Evolutionary conservation across 2,113 vertebrate genomes (phyloP).

Genomic region (Plecotus auritus): DNA sequence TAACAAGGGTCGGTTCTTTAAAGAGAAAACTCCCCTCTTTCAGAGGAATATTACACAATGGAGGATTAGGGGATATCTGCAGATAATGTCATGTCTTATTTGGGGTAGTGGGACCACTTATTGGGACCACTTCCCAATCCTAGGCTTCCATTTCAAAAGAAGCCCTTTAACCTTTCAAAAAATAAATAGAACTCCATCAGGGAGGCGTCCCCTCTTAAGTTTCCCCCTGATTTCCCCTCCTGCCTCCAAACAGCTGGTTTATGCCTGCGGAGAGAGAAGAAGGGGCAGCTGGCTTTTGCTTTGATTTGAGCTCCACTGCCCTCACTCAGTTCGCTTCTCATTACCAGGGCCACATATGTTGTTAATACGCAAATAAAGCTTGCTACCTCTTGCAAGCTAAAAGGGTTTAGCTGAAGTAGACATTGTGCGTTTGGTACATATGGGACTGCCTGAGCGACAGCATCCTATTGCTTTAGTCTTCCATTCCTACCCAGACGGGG

Average conservation of each 20-base stretch:
- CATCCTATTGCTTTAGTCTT: not conserved
- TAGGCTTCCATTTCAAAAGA: conserved; percentile 48
- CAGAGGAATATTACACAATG: not conserved
- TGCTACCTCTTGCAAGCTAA: not conserved
- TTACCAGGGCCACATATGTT: not conserved
- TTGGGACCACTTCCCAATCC: not conserved
- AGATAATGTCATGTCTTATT: conserved; percentile 1
- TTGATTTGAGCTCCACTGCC: not conserved
- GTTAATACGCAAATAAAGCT: conserved; percentile 28
- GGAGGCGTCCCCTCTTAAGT: not conserved
- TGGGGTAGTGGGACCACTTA: not conserved
- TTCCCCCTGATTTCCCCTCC: not conserved
- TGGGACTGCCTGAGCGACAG: not conserved
- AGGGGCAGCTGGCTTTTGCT: conserved; percentile 39
- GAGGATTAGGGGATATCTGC: not conserved
- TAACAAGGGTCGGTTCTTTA: not conserved
- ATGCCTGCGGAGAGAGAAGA: not conserved
- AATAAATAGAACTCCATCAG: not conserved
- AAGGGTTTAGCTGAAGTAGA: conserved; percentile 21
- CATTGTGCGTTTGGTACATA: not conserved
- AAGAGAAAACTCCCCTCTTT: not conserved
- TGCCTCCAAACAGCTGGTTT: not conserved
- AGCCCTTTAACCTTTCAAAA: conserved; percentile 23
- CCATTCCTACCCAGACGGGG: not conserved
- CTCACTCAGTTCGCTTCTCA: not conserved